Percentiles rank a stretch among this genome's conserved stretches.
phyloP scores from a whole-genome alignment of 2,888 invertebrate species.

The Deilephila elpenor region DNA sequence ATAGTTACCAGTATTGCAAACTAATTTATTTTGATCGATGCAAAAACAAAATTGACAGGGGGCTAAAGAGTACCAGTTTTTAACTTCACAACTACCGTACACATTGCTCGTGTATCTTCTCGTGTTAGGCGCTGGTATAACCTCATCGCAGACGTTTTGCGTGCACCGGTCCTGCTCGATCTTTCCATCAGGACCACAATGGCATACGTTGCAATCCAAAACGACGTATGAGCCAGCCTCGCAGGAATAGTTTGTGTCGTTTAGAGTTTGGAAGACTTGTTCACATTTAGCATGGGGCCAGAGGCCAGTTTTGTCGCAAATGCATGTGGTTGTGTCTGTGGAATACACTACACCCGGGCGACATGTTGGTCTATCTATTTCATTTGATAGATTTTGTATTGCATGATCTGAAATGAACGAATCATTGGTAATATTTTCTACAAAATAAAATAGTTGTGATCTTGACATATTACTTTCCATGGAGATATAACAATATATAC shows the following conservation, averaged over 20 bases:
- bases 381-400: not conserved
- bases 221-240: conserved; percentile 55
- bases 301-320: conserved; percentile 56
- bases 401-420: conserved; percentile 31
- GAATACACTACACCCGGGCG: conserved; percentile 56
- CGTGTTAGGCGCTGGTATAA: conserved; percentile 27
- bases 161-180: conserved; percentile 62
- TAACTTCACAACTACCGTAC: conserved; percentile 56
- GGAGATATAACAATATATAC: no score
- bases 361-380: conserved; percentile 43
- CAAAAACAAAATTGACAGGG: conserved; percentile 73
- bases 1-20: conserved; percentile 60
- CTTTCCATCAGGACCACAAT: conserved; percentile 57
- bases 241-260: conserved; percentile 46
- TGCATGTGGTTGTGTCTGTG: conserved; percentile 52
- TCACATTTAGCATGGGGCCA: conserved; percentile 64
- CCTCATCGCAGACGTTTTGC: conserved; percentile 55
- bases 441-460: not conserved
- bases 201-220: conserved; percentile 67
- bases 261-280: conserved; percentile 46
- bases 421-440: not conserved
- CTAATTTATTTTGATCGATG: conserved; percentile 58
- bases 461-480: no score
- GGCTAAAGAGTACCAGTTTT: conserved; percentile 67
- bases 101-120: conserved; percentile 42